Evolutionary conservation across 2,797 vertebrate genomes (phyloP).

Genomic region (Lagocephalus sceleratus): DNA sequence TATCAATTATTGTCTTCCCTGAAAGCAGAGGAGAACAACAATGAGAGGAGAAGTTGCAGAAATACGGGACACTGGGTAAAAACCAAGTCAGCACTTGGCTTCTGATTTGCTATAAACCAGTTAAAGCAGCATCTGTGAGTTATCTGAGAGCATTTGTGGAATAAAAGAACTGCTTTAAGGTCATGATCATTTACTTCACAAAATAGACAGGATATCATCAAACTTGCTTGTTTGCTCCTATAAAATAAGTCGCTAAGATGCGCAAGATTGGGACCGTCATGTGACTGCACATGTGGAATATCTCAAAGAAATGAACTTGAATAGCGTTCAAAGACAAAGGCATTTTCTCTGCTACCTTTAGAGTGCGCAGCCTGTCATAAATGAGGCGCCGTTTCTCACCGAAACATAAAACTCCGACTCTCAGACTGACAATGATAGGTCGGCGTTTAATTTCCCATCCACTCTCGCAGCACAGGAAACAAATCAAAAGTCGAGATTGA

Average conservation of each 20-base stretch:
- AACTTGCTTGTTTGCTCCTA: slow-evolving; percentile 5
- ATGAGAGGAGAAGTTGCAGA: neutral
- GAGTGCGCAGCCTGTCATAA: slow-evolving; percentile 12
- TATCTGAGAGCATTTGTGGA: neutral
- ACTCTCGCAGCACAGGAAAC: slow-evolving; percentile 60
- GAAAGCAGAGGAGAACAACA: slow-evolving; percentile 32
- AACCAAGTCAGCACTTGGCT: too few relatives aligned
- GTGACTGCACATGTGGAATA: slow-evolving; percentile 23
- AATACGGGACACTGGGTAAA: slow-evolving; percentile 6
- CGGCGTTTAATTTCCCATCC: slow-evolving; percentile 64
- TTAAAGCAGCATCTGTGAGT: neutral
- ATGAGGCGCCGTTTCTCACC: slow-evolving; percentile 29
- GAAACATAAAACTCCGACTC: slow-evolving; percentile 39
- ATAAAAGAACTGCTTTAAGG: neutral
- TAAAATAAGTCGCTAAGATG: too few relatives aligned
- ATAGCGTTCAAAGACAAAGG: slow-evolving; percentile 12
- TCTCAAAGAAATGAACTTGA: slow-evolving; percentile 6
- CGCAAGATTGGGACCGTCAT: neutral
- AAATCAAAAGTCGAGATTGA: slow-evolving; percentile 75
- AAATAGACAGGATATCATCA: neutral
- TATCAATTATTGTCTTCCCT: slow-evolving; percentile 65
- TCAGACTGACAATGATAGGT: slow-evolving; percentile 63
- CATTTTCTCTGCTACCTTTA: slow-evolving; percentile 17
- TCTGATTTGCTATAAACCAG: neutral
- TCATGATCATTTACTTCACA: neutral